Evolutionary conservation across 2,888 invertebrate genomes (phyloP).

Genomic region (Drosophila affinis): DNA sequence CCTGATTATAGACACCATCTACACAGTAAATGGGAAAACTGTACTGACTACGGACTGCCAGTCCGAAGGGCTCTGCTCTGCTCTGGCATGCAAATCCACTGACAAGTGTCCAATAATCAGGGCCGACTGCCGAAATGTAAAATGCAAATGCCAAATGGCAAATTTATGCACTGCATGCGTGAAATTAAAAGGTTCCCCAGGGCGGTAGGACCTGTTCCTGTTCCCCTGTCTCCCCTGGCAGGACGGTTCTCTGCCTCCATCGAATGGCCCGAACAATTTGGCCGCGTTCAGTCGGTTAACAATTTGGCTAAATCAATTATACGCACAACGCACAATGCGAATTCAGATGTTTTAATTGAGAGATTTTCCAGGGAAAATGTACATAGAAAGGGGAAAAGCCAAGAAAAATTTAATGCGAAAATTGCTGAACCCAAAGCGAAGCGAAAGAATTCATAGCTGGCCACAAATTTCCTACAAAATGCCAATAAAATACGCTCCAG

Average conservation of each 20-base stretch:
- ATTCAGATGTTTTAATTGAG: slow-evolving; percentile 52
- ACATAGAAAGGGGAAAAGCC: not conserved
- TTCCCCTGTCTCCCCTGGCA: not conserved
- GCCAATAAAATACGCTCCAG: slow-evolving; percentile 75
- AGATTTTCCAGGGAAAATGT: slow-evolving; percentile 45
- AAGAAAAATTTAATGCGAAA: slow-evolving; percentile 56
- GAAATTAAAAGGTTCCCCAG: slow-evolving; percentile 64
- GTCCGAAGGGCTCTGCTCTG: slow-evolving; percentile 9
- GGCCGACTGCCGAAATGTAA: slow-evolving; percentile 43
- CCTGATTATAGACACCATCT: slow-evolving; percentile 6
- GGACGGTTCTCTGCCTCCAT: slow-evolving; percentile 3
- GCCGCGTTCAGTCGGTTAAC: slow-evolving; percentile 68
- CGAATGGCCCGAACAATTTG: slow-evolving; percentile 54
- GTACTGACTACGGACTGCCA: slow-evolving; percentile 6
- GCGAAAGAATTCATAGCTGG: slow-evolving; percentile 60
- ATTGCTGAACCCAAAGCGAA: slow-evolving; percentile 27
- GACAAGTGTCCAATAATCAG: slow-evolving; percentile 73
- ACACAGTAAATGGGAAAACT: slow-evolving; percentile 15
- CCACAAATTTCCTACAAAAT: slow-evolving; percentile 71
- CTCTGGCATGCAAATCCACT: slow-evolving; percentile 43
- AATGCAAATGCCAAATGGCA: slow-evolving; percentile 43
- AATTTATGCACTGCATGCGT: slow-evolving; percentile 71
- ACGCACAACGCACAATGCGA: slow-evolving; percentile 46
- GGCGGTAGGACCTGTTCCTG: slow-evolving; percentile 15
- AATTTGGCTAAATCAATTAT: slow-evolving; percentile 78